Evolutionary conservation across 2,888 invertebrate genomes (phyloP), one percentile per base, ranked within the genome.

Genomic region (Griposia aprilina): DNA sequence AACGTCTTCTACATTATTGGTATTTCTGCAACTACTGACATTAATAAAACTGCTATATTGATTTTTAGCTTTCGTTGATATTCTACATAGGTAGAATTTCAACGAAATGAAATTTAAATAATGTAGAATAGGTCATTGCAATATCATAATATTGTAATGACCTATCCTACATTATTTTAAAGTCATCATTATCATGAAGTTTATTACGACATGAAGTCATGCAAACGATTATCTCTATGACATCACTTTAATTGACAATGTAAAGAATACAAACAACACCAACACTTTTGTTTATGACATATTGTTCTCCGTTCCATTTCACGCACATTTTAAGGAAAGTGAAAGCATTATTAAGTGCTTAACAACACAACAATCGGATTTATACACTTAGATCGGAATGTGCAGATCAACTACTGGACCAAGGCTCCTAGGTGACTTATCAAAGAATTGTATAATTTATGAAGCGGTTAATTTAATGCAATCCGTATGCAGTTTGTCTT

Each of bases 261-360:
- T 36, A 57, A 76, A 72, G 80, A 83, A 71, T 65, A 68, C 72
- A 83, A 69, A 69, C 26, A 84, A 72, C 71, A 72, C 45, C 69
- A 70, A 84, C 65, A 79, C 72, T 65, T 83, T 63, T 76, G 50
- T 68, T 81, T 52, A 48, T 82, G 20, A 72, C 66, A 86, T 83
- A 86, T 79, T 86, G 83, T 84, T 82, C 79, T 83, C 63, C 86
- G 85, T 89, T 90, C 80, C 87, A 71, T 83, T 85, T 76, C 84
- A 88, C 86, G 78, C 73, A 78, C 80, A 84, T 83, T 83, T 83
- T 83, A 78, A 82, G 78, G 78, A 90, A 89, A 90, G 89, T 88
- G 88, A 89, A 90, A 90, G 88, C 84, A 85, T 80, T 72, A 74
- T 67, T 76, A 72, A 75, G 30, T 81, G 78, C 69, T 81, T 79